These are phyloP conservation scores for Philhelius pedissequus DNA, from an alignment of 2,888 invertebrate species.

Conservation along the genomic window DNA sequence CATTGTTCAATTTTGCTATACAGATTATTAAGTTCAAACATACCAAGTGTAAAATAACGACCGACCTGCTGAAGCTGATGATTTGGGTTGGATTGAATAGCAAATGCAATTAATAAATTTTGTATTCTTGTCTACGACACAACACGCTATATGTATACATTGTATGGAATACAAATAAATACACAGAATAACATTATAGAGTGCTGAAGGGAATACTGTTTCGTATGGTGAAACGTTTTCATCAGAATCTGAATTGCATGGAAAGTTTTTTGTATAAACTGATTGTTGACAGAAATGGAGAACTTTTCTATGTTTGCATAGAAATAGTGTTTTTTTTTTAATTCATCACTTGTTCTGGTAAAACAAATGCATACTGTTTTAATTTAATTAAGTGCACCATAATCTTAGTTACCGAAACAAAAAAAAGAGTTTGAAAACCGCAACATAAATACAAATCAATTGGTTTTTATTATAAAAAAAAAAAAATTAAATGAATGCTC, in stretches of 20 bases:
- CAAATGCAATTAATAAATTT: constrained; percentile 59
- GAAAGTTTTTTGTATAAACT: constrained; percentile 3
- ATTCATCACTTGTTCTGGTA: not conserved
- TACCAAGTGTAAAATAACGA: not conserved
- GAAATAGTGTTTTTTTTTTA: not conserved
- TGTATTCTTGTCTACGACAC: constrained; percentile 10
- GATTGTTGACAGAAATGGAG: not conserved
- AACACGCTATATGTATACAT: not conserved
- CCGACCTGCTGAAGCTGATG: not conserved
- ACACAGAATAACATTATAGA: not conserved
- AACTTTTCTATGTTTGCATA: not conserved
- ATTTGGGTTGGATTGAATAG: not conserved
- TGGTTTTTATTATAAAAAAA: not conserved
- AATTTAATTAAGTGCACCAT: not conserved
- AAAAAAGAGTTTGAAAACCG: not conserved
- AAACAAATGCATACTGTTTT: not conserved
- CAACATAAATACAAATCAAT: not conserved
- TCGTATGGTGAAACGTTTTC: constrained; percentile 1
- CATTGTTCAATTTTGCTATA: too few species aligned
- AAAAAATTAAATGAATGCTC: not conserved
- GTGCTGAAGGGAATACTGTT: constrained; percentile 3
- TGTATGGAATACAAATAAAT: not conserved
- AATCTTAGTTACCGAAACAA: not conserved
- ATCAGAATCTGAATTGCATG: constrained; percentile 18
- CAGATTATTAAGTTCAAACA: constrained; percentile 7